Base-by-base conservation (phyloP, 2,888 invertebrate genomes). In the Apodemia mormo region DNA sequence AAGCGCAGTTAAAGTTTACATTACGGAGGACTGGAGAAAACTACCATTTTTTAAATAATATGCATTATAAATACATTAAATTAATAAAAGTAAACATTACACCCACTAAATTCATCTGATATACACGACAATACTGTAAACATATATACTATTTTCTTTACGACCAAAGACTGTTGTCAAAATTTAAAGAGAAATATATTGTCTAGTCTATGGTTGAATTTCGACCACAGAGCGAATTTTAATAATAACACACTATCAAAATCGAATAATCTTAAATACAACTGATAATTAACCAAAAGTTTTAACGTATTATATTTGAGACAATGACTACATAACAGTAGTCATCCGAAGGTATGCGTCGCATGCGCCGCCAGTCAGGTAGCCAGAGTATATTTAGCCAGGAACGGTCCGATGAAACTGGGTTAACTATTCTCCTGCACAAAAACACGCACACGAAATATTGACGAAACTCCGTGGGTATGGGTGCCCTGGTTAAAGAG, bases 371-470 rank as follows among this genome's bases (percentile, higher is more conserved):
- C 78, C 78, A 81, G 87, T 83, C 91, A 91, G 90, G 91, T 91
- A 88, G 82, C 81, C 76, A 64, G 76, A 71, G 70, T 84, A 84
- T 79, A 81, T 81, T 80, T 83, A 83, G 82, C 77, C 73, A 73
- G 78, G 76, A 84, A 82, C 81, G 79, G 75, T 75, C 72, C 72
- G 72, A 73, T 70, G 84, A 85, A 92, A 85, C 85, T 92, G 85
- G 92, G 92, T 92, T 92, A 92, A 90, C 91, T 91, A 90, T 91
- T 89, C 83, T 83, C 85, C 85, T 82, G 82, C 84, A 86, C 80
- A 82, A 86, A 87, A 89, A 89, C 84, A 85, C 84, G 82, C 84
- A 85, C 82, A 85, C 85, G 81, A 83, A 61, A 33, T 82, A 85
- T 85, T 89, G 90, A 87, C 86, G 85, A 86, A 85, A 87, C 81